These are phyloP conservation scores for Neosilurus mollespiculum DNA, from an alignment of 2,797 vertebrate species.

Conservation along the genomic window DNA sequence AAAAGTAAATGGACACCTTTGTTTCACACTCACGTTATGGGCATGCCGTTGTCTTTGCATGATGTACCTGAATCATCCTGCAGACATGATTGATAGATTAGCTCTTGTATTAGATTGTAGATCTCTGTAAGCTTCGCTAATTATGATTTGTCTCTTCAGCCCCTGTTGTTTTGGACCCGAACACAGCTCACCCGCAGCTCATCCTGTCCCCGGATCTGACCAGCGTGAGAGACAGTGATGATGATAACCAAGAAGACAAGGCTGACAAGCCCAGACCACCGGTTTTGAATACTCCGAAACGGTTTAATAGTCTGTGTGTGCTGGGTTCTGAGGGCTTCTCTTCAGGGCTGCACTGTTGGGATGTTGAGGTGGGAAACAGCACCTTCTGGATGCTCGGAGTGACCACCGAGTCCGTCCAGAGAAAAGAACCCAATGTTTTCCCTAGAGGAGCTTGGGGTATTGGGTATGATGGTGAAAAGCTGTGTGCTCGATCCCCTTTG, in stretches of 20 bases:
- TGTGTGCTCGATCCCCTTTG: slow-evolving; percentile 34
- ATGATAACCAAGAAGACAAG: slow-evolving; percentile 17
- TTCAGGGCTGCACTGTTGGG: slow-evolving; percentile 47
- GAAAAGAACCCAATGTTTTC: slow-evolving; percentile 17
- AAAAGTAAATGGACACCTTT: neutral
- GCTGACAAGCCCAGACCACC: neutral
- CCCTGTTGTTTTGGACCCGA: slow-evolving; percentile 48
- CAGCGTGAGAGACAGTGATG: slow-evolving; percentile 32
- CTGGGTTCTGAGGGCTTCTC: slow-evolving; percentile 52
- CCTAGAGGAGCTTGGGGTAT: slow-evolving; percentile 43
- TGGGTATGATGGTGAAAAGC: neutral
- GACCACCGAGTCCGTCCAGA: slow-evolving; percentile 40
- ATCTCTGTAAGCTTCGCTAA: neutral
- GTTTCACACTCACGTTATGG: neutral
- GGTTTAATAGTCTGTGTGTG: slow-evolving; percentile 33
- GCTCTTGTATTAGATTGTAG: too few species aligned
- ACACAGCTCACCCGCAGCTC: slow-evolving; percentile 46
- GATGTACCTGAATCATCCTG: too few species aligned
- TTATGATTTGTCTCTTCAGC: slow-evolving; percentile 13
- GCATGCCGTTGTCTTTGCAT: too few species aligned
- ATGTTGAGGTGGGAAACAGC: slow-evolving; percentile 44
- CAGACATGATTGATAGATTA: too few species aligned
- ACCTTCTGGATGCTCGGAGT: slow-evolving; percentile 52
- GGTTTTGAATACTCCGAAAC: slow-evolving; percentile 34
- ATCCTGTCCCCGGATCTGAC: slow-evolving; percentile 49